Evolutionary conservation across 2,888 invertebrate genomes (phyloP).

Genomic region (Caenorhabditis sp.): DNA sequence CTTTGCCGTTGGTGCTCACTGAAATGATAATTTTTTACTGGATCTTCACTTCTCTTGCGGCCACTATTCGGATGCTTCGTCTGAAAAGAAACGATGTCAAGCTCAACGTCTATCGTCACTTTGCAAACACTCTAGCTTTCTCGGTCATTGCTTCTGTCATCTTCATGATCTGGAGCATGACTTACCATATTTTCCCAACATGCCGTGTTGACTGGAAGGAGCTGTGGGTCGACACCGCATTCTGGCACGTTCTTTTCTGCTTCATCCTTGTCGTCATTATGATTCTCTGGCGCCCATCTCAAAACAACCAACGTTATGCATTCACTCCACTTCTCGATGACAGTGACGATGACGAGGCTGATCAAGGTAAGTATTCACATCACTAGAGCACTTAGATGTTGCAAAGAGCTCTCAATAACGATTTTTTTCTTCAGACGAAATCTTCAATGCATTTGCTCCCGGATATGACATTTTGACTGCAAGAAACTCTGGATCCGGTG

Average conservation of each 20-base stretch:
- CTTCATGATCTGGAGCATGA: slow-evolving; percentile 95
- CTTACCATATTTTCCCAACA: slow-evolving; percentile 88
- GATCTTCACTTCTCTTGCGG: slow-evolving; percentile 87
- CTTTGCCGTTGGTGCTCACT: slow-evolving; percentile 91
- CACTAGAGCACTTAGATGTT: too few relatives aligned
- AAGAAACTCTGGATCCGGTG: slow-evolving; percentile 65
- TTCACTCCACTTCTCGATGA: slow-evolving; percentile 94
- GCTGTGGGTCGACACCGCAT: slow-evolving; percentile 95
- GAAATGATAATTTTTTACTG: slow-evolving; percentile 91
- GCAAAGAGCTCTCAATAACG: too few relatives aligned
- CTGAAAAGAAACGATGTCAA: slow-evolving; percentile 92
- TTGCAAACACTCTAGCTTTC: slow-evolving; percentile 94
- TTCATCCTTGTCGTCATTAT: slow-evolving; percentile 93
- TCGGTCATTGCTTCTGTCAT: slow-evolving; percentile 91
- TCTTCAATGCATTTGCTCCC: slow-evolving; percentile 71
- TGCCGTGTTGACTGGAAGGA: slow-evolving; percentile 94
- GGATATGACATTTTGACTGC: slow-evolving; percentile 71
- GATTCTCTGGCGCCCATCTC: slow-evolving; percentile 95
- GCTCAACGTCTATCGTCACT: slow-evolving; percentile 92
- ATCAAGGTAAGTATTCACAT: slow-evolving; percentile 83
- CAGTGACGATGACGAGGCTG: slow-evolving; percentile 88
- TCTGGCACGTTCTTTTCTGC: slow-evolving; percentile 95
- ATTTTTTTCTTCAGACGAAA: slow-evolving; percentile 70
- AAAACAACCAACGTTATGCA: slow-evolving; percentile 93
- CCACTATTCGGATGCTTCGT: slow-evolving; percentile 92